Base-by-base conservation (phyloP, 1,140 invertebrate species). In the Danaus melanippus region DNA sequence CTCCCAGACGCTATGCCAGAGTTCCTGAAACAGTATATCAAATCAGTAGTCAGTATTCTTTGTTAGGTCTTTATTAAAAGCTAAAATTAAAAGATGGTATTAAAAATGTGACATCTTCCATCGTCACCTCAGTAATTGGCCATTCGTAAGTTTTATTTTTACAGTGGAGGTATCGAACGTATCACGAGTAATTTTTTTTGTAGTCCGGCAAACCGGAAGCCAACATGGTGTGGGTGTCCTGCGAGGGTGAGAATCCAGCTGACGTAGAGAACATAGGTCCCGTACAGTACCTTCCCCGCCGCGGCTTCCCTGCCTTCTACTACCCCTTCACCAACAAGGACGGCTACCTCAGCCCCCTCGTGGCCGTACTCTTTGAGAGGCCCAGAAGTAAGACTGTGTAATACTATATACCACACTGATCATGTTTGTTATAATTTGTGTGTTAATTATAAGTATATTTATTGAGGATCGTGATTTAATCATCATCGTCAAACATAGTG, bases 251-350 rank as follows among this genome's bases (percentile, higher is more conserved):
- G 88, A 96, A 96, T 86, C 93, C 95, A 8, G 94, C 94, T 43
- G 96, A 97, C 79, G 90, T 92, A 61, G 96, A 97, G 82, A 96
- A 97, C 86, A 94, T 97, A 71, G 95, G 95, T 32, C 89, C 93
- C 0, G 91, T 97, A 67, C 89, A 92, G 58, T 96, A 95, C 87
- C 91, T 92, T 69, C 95, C 95, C 39, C 88, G 90, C 44, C 91
- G 92, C 58, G 93, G 93, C 53, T 95, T 95, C 82, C 92, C 92
- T 21, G 89, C 90, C 9, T 94, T 90, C 76, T 95, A 91, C 81
- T 95, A 94, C 84, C 94, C 93, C n/a, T 95, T 93, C 87, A 88
- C 85, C 81, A 95, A 95, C 79, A 90, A 91, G 69, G 90, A 92
- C 46, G 94, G 94, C 12, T 97, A 97, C 77, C 89, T 95, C 56